phyloP scores from a whole-genome alignment of 2,888 invertebrate genomes.

The Hyles lineata region DNA sequence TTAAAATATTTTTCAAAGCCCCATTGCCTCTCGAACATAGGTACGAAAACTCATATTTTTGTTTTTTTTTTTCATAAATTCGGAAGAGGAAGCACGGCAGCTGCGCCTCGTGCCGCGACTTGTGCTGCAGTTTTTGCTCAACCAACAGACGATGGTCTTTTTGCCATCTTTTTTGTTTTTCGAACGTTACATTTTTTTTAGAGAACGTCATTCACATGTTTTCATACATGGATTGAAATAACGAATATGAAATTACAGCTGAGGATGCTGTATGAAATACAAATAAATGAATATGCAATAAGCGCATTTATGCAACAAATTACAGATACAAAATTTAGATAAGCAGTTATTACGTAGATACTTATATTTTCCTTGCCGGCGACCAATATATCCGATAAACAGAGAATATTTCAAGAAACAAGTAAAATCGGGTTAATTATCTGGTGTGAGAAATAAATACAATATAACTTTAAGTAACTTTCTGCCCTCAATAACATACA shows the following conservation, averaged over 20 bases:
- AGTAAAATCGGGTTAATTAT: no score
- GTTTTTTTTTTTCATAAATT: constrained; percentile 61
- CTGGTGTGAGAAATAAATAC: no score
- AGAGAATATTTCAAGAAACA: no score
- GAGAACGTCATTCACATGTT: constrained; percentile 49
- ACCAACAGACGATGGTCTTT: constrained; percentile 66
- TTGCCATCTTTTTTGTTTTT: constrained; percentile 56
- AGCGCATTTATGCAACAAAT: no score
- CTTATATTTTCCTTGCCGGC: no score
- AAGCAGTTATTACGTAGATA: no score
- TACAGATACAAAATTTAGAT: no score
- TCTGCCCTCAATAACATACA: no score
- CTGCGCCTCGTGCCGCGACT: constrained; percentile 78
- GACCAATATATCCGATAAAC: no score
- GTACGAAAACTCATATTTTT: constrained; percentile 38
- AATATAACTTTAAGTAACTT: no score
- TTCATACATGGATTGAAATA: constrained; percentile 12
- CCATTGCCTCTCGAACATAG: not conserved
- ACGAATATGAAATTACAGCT: not conserved
- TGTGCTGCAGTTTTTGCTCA: constrained; percentile 71
- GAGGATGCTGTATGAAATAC: not conserved
- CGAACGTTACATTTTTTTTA: constrained; percentile 54
- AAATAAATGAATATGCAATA: not conserved
- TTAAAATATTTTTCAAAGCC: not conserved
- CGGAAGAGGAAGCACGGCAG: constrained; percentile 82